Evolutionary conservation across 23 tunicate species (phyloP).

Genomic region (Halocynthia roretzi): DNA sequence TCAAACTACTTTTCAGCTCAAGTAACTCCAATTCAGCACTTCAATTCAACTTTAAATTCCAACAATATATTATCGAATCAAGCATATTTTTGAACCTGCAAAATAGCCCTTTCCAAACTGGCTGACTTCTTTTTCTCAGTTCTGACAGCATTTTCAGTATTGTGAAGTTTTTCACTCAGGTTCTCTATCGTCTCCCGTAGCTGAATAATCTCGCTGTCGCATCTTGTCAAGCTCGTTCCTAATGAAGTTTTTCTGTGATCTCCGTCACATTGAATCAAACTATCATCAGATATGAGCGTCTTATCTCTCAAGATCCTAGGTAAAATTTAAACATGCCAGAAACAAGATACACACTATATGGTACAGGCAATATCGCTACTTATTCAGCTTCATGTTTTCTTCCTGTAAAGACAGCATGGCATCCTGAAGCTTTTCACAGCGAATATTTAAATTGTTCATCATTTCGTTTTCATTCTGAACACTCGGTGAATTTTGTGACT

Average conservation of each 20-base stretch:
- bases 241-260: not conserved
- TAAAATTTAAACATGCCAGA: not conserved
- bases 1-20: no score
- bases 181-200: no score
- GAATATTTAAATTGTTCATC: constrained; percentile 5
- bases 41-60: no score
- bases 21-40: no score
- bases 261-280: not conserved
- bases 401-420: constrained; percentile 59
- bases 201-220: no score
- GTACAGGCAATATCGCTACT: constrained; percentile 8
- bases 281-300: not conserved
- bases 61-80: no score
- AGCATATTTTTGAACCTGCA: not conserved
- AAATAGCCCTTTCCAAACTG: not conserved
- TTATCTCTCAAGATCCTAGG: not conserved
- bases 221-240: not conserved
- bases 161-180: no score
- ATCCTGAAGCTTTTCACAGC: constrained; percentile 53
- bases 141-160: not conserved
- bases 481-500: not conserved
- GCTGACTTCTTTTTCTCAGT: not conserved
- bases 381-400: constrained; percentile 46
- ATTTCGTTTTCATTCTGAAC: not conserved
- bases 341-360: not conserved